Base-by-base conservation (phyloP, 2,888 invertebrate genomes). In the Clitarchus hookeri region DNA sequence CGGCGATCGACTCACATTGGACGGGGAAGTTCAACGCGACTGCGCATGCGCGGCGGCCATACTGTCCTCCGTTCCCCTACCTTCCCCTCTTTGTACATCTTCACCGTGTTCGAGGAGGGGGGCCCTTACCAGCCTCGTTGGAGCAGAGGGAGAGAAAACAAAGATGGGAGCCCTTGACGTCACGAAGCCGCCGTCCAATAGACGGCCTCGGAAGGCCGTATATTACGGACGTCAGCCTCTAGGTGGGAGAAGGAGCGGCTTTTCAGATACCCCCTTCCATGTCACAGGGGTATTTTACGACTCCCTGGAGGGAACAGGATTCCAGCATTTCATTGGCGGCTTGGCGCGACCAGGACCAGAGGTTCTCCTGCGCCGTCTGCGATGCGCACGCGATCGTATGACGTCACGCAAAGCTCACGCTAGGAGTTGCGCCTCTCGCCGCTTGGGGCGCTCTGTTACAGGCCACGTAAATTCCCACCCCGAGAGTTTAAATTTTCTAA, bases 1-100 rank as follows among this genome's bases (percentile, higher is more conserved):
- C n/a, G 65, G 65, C 65, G n/a, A n/a, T n/a, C 65, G 65, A 65
- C 65, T 65, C 65, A 65, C 65, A 65, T 65, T 65, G 65, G 65
- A 19, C 65, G 65, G 23, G 23, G n/a, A 65, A 1, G n/a, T 19
- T 19, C 0, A 19, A 19, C 65, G 65, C n/a, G 19, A 65, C 65
- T 65, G 65, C 65, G 65, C 65, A 65, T 65, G 65, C 65, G 65
- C 65, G 23, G 65, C 65, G 65, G 65, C 65, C 65, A 65, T 65
- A 11, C 65, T 65, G 19, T 6, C 65, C 65, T 65, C 65, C n/a
- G 19, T 65, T n/a, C n/a, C 8, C 65, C 23, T 65, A 11, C 65
- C 19, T 8, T 65, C n/a, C 65, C 65, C 65, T 19, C 16, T 2
- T 2, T 6, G 6, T 6, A 65, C 65, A 23, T 65, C 65, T 11